Base-by-base conservation (phyloP, 2,888 invertebrate species). In the Protophormia terraenovae region DNA sequence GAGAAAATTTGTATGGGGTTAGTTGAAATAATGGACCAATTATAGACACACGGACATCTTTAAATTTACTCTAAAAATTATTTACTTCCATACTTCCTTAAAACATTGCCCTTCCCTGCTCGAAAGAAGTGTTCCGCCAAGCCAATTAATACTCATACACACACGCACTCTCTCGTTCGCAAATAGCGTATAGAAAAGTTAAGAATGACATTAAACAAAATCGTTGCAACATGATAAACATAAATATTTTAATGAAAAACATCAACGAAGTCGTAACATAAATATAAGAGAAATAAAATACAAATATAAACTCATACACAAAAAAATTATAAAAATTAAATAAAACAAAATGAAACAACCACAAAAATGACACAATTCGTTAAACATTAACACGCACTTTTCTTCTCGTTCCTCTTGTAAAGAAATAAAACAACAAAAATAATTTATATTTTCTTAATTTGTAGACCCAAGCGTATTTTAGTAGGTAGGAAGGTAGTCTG, bases 211-310 rank as follows among this genome's bases (percentile, higher is more conserved):
- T 87, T 85, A 87, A 88, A 87, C 86, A 84, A 87, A 88, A 87
- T 87, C 86, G 86, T 89, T 88, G 87, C 90, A 90, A 89, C 91
- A 91, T 90, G 90, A 90, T 90, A 90, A 91, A 89, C 90, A 91
- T 91, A 91, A 91, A 91, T 90, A 90, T 89, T 89, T 75, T 41
- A 75, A 86, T 75, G 58, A 64, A 72, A 55, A 72, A 58, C 50
- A 79, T 58, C 32, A 60, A 35, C 60, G 27, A 60, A 47, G 10
- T 50, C 50, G 19, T 47, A 55, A 27, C 32, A 72, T 80, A 80
- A 79, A 71, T 71, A 35, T 55, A 32, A 8, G 5, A 71, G 38
- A 53, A n/a, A 27, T 58, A 69, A 58, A 76, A 47, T 12, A 32
- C 8, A 38, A 1, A 62, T 7, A 22, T 6, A 22, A 35, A 62